These are phyloP conservation scores for Chrysopa pallens DNA, from an alignment of 1,140 invertebrate genomes.

Conservation along the genomic window DNA sequence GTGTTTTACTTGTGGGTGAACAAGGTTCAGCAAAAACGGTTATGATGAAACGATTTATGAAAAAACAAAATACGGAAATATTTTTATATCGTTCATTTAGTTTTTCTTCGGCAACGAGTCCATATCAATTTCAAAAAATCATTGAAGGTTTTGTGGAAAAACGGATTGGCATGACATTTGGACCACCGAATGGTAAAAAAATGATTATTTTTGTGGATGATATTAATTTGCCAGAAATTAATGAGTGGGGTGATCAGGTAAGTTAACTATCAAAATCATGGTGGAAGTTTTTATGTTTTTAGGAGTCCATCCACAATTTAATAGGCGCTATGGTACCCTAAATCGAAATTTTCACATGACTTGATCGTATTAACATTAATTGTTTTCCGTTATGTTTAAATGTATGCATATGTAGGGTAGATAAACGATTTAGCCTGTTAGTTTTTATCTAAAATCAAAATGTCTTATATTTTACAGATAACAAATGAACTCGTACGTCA, in stretches of 20 bases:
- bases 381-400: too few relatives aligned
- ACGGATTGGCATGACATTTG: slow-evolving; percentile 83
- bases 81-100: slow-evolving; percentile 78
- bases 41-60: slow-evolving; percentile 92
- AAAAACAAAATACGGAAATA: slow-evolving; percentile 71
- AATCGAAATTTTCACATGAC: too few relatives aligned
- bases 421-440: too few relatives aligned
- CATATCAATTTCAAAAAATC: slow-evolving; percentile 89
- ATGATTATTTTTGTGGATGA: slow-evolving; percentile 93
- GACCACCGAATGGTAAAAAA: slow-evolving; percentile 80
- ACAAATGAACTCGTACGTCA: slow-evolving; percentile 95
- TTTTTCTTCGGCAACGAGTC: slow-evolving; percentile 90
- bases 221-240: slow-evolving; percentile 88
- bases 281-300: too few relatives aligned
- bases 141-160: slow-evolving; percentile 95
- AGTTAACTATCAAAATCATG: background rate
- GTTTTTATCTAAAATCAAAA: too few relatives aligned
- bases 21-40: slow-evolving; percentile 93
- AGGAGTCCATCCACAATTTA: too few relatives aligned
- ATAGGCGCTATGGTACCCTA: too few relatives aligned
- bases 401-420: too few relatives aligned
- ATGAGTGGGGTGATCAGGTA: slow-evolving; percentile 74
- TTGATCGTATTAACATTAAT: too few relatives aligned
- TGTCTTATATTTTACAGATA: slow-evolving; percentile 27
- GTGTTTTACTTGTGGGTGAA: slow-evolving; percentile 74